Percentiles rank a stretch among this genome's conserved stretches.
phyloP scores from a whole-genome alignment of 1,140 invertebrate genomes.

The Palaemon carinicauda region DNA sequence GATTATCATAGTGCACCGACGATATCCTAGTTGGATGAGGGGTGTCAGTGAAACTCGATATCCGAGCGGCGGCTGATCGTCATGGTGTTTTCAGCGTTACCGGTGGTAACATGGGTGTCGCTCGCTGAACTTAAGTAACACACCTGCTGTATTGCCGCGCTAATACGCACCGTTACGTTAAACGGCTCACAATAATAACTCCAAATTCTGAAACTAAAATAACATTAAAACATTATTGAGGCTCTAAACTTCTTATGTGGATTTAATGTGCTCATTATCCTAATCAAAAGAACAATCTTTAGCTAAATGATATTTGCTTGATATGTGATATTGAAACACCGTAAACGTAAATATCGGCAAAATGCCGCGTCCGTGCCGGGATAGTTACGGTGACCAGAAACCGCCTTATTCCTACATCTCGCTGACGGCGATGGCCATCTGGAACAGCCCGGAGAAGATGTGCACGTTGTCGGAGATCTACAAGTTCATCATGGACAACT shows the following conservation, averaged over 20 bases:
- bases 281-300: too few relatives aligned
- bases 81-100: slow-evolving; percentile 3
- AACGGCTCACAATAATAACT: too few relatives aligned
- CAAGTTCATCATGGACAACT: slow-evolving; percentile 56
- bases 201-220: too few relatives aligned
- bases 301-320: neutral
- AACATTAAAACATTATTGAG: too few relatives aligned
- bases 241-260: too few relatives aligned
- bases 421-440: slow-evolving; percentile 51
- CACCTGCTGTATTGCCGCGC: too few relatives aligned
- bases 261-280: too few relatives aligned
- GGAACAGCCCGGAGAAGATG: slow-evolving; percentile 50
- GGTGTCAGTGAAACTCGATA: slow-evolving; percentile 54
- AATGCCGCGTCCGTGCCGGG: slow-evolving; percentile 44
- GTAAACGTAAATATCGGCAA: neutral
- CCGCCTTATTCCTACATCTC: slow-evolving; percentile 52
- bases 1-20: slow-evolving; percentile 42
- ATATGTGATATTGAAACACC: neutral
- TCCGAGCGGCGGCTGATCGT: slow-evolving; percentile 33
- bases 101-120: slow-evolving; percentile 1
- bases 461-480: slow-evolving; percentile 50
- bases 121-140: neutral
- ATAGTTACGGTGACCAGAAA: slow-evolving; percentile 51
- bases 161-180: too few relatives aligned
- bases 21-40: slow-evolving; percentile 27